Base-by-base conservation (phyloP, 2,797 vertebrate species). In the Crocidura indochinensis region DNA sequence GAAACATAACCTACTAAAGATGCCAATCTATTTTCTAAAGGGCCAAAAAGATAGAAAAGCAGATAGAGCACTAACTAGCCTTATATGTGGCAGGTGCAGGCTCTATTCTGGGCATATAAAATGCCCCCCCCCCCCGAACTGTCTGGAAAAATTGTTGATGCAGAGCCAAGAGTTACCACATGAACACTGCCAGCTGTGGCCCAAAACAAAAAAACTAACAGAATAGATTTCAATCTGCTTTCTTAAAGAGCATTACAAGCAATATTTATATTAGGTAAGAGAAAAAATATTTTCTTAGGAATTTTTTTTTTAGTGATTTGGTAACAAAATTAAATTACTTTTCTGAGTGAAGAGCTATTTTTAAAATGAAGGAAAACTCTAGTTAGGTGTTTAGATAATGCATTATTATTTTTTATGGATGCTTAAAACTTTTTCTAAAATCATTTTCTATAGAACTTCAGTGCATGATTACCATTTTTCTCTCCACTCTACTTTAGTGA, bases 301-400 rank as follows among this genome's bases (percentile, higher is more conserved):
- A 69, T 67, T 67, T 15, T 31, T 62, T 38, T 38, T 38, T 3
- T 38, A 38, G 38, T n/a, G n/a, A n/a, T n/a, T n/a, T n/a, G 38
- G 38, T 2, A 77, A 87, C 31, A 95, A 74, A 76, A 49, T 56
- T 80, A 79, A 46, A 68, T 84, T 77, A 87, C 4, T 83, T 82
- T 76, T 6, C 19, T 27, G 20, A 85, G 10, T 60, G 62, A 87
- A 90, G 87, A 81, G 0, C 10, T 80, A 31, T 68, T 15, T 51
- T 51, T 82, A 56, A 38, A 38, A 82, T 84, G 51, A 89, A 84
- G 71, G 17, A 65, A 76, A 71, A 81, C 38, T 38, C 38, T 38
- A 76, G 15, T 27, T 47, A 49, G 60, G 47, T 68, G 74, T 76
- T 46, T 38, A 38, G 4, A 67, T 3, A 56, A 56, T 56, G 19